phyloP scores from a whole-genome alignment of 2,797 vertebrate genomes.

The Peromyscus aztecus region DNA sequence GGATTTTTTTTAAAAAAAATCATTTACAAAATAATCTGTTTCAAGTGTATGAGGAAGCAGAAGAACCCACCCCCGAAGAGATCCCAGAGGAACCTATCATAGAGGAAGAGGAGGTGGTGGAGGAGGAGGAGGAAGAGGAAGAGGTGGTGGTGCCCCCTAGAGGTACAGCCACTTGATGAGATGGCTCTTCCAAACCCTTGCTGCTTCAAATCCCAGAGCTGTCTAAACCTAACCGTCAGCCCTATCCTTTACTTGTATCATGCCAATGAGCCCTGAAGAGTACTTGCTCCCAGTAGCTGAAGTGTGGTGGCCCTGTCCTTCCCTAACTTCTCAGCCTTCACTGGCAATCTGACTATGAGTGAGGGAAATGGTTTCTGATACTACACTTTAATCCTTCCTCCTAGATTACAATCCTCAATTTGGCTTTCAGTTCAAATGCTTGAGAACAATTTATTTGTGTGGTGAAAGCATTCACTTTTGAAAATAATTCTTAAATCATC shows the following conservation, averaged over 20 bases:
- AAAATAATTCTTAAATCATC: constrained; percentile 32
- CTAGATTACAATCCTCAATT: not conserved
- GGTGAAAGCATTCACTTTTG: constrained; percentile 19
- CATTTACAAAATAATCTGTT: constrained; percentile 80
- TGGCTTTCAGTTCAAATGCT: not conserved
- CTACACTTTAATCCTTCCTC: not conserved
- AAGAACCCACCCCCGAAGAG: constrained; percentile 84
- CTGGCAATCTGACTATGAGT: not conserved
- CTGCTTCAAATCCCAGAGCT: not conserved
- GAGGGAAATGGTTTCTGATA: constrained; percentile 35
- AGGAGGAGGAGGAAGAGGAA: constrained; percentile 42
- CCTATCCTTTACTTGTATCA: not conserved
- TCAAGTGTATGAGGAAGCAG: constrained; percentile 87
- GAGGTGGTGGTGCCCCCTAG: constrained; percentile 75
- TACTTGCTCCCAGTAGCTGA: not conserved
- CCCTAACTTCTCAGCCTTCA: not conserved
- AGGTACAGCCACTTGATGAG: constrained; percentile 80
- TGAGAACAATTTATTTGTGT: not conserved
- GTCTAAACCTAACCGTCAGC: not conserved
- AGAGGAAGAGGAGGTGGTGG: constrained; percentile 78
- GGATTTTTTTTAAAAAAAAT: constrained; percentile 56
- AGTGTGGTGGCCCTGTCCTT: not conserved
- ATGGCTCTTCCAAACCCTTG: not conserved
- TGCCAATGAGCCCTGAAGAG: no score
- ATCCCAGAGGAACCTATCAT: constrained; percentile 75